Base-by-base conservation (phyloP, 2,888 invertebrate species). In the Scelioninae gen. 1 region DNA sequence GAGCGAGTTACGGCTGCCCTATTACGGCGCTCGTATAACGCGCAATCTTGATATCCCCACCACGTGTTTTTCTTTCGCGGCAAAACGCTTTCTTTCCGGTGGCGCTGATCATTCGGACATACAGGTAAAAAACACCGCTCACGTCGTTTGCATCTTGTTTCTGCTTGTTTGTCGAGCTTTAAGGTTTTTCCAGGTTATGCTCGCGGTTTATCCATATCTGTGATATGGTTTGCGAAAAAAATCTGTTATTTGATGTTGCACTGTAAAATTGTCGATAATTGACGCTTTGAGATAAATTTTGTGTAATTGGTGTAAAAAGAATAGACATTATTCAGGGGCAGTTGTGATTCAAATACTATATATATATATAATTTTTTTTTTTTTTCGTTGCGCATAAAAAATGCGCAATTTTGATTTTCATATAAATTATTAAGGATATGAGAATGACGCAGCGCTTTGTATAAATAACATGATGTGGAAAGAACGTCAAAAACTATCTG, bases 21-120 rank as follows among this genome's bases (percentile, higher is more conserved):
- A 88, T 90, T 90, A 91, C 88, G 90, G 89, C 89, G 90, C 90
- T 88, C 88, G 87, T 90, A 90, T 89, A 91, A 89, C 86, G 83
- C 88, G 86, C 84, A 88, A 92, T 92, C 91, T 90, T 90, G 91
- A 91, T 91, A 91, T 90, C 89, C 89, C 89, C 88, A 84, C 88
- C 68, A 62, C 63, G 34, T 77, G 75, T 68, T 63, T 51, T 55
- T 76, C 77, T 75, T 69, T 68, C 32, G 58, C 10, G 60, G 53
- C 69, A 47, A 77, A 65, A 60, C 56, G 34, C 15, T 53, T 47
- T 62, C 56, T 82, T 85, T 78, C 75, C 69, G 65, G 49, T 40
- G 47, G 3, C 31, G 47, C 9, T 55, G 63, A 74, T 53, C 74
- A 45, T 74, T 55, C 23, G 8, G 29, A 8, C 8, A 58, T 65